phyloP scores from a whole-genome alignment of 2,113 vertebrate species.

The Poeciliopsis prolifica region DNA sequence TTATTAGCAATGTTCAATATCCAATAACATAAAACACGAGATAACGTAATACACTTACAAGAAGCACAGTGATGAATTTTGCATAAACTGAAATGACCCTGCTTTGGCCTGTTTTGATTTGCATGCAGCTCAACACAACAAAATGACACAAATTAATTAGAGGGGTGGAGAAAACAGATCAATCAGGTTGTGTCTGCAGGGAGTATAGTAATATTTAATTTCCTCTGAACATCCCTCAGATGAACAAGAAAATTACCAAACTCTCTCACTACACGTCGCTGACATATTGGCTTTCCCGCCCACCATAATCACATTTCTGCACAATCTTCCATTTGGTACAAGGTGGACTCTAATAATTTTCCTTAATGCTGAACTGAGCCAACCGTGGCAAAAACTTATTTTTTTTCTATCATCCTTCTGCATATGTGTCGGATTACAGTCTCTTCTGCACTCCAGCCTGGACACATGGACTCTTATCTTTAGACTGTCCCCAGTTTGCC shows the following conservation, averaged over 20 bases:
- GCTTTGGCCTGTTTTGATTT: constrained; percentile 34
- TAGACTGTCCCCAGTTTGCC: constrained; percentile 11
- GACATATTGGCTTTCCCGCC: constrained; percentile 40
- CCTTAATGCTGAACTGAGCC: constrained; percentile 39
- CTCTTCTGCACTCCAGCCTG: constrained; percentile 7
- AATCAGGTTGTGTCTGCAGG: constrained; percentile 53
- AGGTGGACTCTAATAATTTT: constrained; percentile 57
- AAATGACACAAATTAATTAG: constrained; percentile 64
- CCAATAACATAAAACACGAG: neutral
- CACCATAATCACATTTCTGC: constrained; percentile 56
- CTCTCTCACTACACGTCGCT: constrained; percentile 34
- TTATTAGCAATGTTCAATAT: too few species aligned
- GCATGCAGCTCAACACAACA: constrained; percentile 31
- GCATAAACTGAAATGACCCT: constrained; percentile 25
- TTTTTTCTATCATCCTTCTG: constrained; percentile 25
- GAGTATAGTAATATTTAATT: constrained; percentile 63
- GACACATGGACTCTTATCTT: constrained; percentile 7
- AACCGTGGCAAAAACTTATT: constrained; percentile 34
- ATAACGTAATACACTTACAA: constrained; percentile 3
- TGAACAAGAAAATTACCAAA: constrained; percentile 45
- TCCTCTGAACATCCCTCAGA: constrained; percentile 65
- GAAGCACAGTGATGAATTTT: constrained; percentile 26
- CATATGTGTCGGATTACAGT: constrained; percentile 31
- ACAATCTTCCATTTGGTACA: constrained; percentile 50
- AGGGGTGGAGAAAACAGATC: constrained; percentile 55